Conservation (phyloP, 2,888 invertebrate genomes). For the Polymixis flavicincta region DNA sequence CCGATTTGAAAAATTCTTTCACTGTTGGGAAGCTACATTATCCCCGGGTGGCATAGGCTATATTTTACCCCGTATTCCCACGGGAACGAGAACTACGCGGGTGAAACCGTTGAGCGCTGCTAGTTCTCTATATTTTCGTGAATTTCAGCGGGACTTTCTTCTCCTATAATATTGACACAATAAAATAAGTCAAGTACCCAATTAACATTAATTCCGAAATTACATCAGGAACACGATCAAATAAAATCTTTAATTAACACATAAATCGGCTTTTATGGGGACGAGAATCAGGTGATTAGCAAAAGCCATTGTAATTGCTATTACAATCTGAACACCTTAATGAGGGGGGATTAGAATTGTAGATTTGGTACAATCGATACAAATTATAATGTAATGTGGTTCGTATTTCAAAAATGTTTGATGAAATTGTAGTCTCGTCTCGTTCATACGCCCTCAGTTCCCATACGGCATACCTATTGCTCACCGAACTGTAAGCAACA, state of each 20-base stretch:
- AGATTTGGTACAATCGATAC: constrained; percentile 24
- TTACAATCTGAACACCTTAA: constrained; percentile 48
- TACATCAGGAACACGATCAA: constrained; percentile 47
- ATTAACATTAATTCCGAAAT: constrained; percentile 50
- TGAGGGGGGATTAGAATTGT: constrained; percentile 36
- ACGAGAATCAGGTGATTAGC: constrained; percentile 65
- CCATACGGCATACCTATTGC: not conserved
- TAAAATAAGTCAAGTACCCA: constrained; percentile 39
- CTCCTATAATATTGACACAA: constrained; percentile 15
- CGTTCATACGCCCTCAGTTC: not conserved
- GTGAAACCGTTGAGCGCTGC: too few species aligned
- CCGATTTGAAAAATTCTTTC: too few species aligned
- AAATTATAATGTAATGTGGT: constrained; percentile 4
- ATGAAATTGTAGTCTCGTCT: not conserved
- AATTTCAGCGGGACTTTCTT: not conserved
- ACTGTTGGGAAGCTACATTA: too few species aligned
- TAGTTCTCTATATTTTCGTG: not conserved
- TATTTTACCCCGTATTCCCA: too few species aligned
- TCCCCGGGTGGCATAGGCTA: too few species aligned
- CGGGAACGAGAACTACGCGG: too few species aligned
- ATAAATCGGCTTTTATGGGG: constrained; percentile 61
- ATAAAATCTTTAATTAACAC: constrained; percentile 65
- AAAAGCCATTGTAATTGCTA: constrained; percentile 62
- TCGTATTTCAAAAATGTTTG: constrained; percentile 9
- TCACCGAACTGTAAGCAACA: constrained; percentile 19